These are phyloP conservation scores for Bombus superbus DNA, from an alignment of 1,140 invertebrate genomes.

Conservation along the genomic window DNA sequence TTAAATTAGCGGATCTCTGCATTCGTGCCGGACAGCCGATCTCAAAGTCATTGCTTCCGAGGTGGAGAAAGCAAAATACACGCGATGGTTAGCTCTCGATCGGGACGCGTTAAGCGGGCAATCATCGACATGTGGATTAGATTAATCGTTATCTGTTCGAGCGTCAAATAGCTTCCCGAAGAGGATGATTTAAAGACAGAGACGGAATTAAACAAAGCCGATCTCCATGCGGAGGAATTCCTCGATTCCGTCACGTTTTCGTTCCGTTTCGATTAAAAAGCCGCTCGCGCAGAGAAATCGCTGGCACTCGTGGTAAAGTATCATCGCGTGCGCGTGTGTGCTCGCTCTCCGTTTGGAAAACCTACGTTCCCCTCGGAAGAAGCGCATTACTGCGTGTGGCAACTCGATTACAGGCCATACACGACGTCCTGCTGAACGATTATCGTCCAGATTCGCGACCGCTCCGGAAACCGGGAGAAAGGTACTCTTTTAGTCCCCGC, in stretches of 20 bases:
- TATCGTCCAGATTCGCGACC: not conserved
- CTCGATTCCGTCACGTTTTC: slow-evolving; percentile 30
- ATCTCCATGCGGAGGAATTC: slow-evolving; percentile 24
- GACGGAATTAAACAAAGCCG: not conserved
- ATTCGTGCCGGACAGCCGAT: too few relatives aligned
- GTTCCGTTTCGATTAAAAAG: slow-evolving; percentile 28
- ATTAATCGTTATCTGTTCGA: slow-evolving; percentile 15
- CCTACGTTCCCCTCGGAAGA: slow-evolving; percentile 34
- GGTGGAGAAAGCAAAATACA: slow-evolving; percentile 18
- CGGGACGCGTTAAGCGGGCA: not conserved
- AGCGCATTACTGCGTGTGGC: slow-evolving; percentile 40
- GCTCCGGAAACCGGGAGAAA: slow-evolving; percentile 52
- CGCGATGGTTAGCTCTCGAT: not conserved
- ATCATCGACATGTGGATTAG: not conserved
- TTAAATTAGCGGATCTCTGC: slow-evolving; percentile 4
- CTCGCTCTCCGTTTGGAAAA: not conserved
- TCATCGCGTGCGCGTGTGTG: not conserved
- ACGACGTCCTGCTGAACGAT: slow-evolving; percentile 39
- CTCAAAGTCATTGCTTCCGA: slow-evolving; percentile 21
- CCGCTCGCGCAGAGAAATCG: slow-evolving; percentile 42
- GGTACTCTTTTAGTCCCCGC: slow-evolving; percentile 31
- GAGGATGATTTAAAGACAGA: not conserved
- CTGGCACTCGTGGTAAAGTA: slow-evolving; percentile 19
- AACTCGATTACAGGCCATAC: slow-evolving; percentile 48
- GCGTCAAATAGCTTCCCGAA: not conserved